Base-by-base conservation (phyloP, 2,888 invertebrate genomes). In the Orthonevra nobilis region DNA sequence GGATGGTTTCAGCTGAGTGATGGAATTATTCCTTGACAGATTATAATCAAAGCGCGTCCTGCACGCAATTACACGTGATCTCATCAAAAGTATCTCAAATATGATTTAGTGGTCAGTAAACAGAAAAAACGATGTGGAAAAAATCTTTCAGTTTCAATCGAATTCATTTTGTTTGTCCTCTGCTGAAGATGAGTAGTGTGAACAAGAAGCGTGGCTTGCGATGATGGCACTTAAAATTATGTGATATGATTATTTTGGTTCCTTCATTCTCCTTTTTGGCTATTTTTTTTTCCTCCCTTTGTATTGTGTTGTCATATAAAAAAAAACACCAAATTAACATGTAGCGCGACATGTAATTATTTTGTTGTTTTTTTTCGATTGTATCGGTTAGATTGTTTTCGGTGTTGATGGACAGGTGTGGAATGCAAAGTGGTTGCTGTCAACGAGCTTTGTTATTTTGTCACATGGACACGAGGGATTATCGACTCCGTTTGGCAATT, bases 351-450 rank as follows among this genome's bases (percentile, higher is more conserved):
- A 60, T 66, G 60, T 66, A 72, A 73, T 64, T 72, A 52, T 46
- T 17, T 60, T 36, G 60, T 36, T 15, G 42, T 34, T 20, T 42
- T 50, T 19, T 15, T 56, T 60, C 6, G 70, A 70, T 58, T 52
- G 19, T 63, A 77, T 72, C 72, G 60, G 36, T 17, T 60, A 0
- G 3, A 1, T 32, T 48, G 36, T 40, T 14, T 48, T 61, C 32
- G 23, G 20, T 2, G 4, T 15, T 48, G 64, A 66, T 46, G 28
- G 66, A 66, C 79, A 79, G 66, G 79, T 79, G 66, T 68, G 73
- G 73, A 79, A 79, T 79, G 66, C 73, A 60, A 79, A 79, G 66
- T 79, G 30, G 54, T 60, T n/a, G 30, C 61, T 79, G 79, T 73
- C 72, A 64, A 30, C 70, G 30, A 38, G 34, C 10, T 23, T 64